Evolutionary conservation across 2,888 invertebrate genomes (phyloP), one percentile per base, ranked within the genome.

Genomic region (Apamea crenata): DNA sequence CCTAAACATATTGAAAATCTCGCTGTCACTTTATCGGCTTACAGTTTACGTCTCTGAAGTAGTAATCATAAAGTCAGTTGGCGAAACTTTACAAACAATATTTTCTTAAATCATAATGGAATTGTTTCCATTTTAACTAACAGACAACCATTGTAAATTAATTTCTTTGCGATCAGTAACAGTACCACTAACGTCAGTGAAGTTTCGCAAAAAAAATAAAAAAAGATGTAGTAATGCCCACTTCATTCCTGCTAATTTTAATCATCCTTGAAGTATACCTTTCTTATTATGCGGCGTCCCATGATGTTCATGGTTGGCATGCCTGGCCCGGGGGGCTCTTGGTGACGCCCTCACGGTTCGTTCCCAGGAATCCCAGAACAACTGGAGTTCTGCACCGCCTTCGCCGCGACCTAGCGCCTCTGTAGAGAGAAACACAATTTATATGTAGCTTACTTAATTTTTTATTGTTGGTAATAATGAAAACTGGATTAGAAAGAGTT

Each of bases 281-380:
- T 90, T 89, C 70, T 95, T 95, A 36, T 95, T 94, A 76, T 95
- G 95, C 72, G 94, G 69, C 95, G 94, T 82, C 63, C 76, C 90
- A 75, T 77, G 92, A 84, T 76, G 91, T 72, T 82, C 89, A 82
- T 72, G 94, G 91, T 88, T 81, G 8, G 82, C 77, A 32, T 87
- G 84, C 16, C 87, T 72, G 2, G 90, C 83, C 10, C 91, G 88
- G 74, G 91, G 93, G 36, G 91, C 91, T 47, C 93, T 96, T 87
- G 89, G 97, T 91, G 91, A 97, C 90, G 89, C 96, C 90, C 96
- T 96, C 90, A 96, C 97, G 92, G 97, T 98, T 74, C 98, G 97
- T 95, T 99, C 99, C 99, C 99, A 99, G 14, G 99, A 99, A 95
- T 99, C 99, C 99, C 99, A 99, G 96, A 98, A 99, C 89, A 99